Evolutionary conservation across 2,888 invertebrate genomes (phyloP).

Genomic region (Drosophila paracracens): DNA sequence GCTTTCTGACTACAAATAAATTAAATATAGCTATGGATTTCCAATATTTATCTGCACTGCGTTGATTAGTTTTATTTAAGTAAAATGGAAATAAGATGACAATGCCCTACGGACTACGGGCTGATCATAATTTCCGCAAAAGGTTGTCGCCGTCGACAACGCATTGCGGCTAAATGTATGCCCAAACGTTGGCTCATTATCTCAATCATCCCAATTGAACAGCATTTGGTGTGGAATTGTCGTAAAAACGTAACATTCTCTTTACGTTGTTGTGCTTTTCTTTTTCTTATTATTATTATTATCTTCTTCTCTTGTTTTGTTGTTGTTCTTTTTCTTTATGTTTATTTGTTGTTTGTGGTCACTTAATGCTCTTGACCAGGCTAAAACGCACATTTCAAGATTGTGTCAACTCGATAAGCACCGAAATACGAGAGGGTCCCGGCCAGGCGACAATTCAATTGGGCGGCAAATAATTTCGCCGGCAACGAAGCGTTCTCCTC

Average conservation of each 20-base stretch:
- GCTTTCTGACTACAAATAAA: background rate
- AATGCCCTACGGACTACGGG: slow-evolving; percentile 32
- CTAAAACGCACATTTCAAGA: slow-evolving; percentile 60
- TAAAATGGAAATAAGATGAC: slow-evolving; percentile 30
- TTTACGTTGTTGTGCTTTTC: slow-evolving; percentile 32
- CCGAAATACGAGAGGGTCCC: slow-evolving; percentile 26
- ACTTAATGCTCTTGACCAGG: slow-evolving; percentile 66
- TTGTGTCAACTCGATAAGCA: slow-evolving; percentile 69
- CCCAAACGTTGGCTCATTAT: slow-evolving; percentile 70
- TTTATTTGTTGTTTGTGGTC: slow-evolving; percentile 41
- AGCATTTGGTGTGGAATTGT: slow-evolving; percentile 72
- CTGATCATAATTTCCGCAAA: slow-evolving; percentile 76
- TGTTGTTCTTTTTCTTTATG: slow-evolving; percentile 14
- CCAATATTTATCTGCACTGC: slow-evolving; percentile 5
- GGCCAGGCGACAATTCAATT: slow-evolving; percentile 62
- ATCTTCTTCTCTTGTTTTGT: slow-evolving; percentile 6
- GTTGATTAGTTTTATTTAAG: slow-evolving; percentile 53
- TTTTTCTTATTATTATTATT: slow-evolving; percentile 32
- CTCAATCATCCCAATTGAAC: slow-evolving; percentile 74
- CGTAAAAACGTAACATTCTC: slow-evolving; percentile 65
- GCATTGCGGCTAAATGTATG: slow-evolving; percentile 42
- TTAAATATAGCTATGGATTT: background rate
- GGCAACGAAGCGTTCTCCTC: background rate
- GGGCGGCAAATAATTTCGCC: slow-evolving; percentile 43
- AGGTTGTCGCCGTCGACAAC: slow-evolving; percentile 40